Base-by-base conservation (phyloP, 2,113 vertebrate species). In the Oreochromis spilurus region DNA sequence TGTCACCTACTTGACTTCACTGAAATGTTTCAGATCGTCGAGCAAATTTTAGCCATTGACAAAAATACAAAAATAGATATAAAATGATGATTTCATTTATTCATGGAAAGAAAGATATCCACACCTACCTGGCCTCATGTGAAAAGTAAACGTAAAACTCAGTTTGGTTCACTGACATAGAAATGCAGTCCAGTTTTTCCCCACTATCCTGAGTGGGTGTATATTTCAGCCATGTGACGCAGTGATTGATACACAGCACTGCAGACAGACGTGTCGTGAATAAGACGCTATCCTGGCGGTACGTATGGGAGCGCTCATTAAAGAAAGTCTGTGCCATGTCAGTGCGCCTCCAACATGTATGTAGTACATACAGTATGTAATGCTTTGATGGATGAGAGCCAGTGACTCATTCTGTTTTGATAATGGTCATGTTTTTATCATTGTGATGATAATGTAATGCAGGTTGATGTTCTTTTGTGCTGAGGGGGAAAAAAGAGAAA, bases 401-500 rank as follows among this genome's bases (percentile, higher is more conserved):
- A n/a, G 67, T 82, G 17, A 67, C 26, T 60, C n/a, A 19, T 13
- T 67, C 16, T 50, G 78, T 54, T 53, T 78, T 75, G 53, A 84
- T 86, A 65, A 81, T 83, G 86, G 21, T 87, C 57, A 87, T 90
- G 84, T 85, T 83, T 88, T 80, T 79, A 82, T 88, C 34, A 53
- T 88, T 72, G 85, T 94, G 89, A 85, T 40, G 83, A 89, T 81
- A 48, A 93, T 94, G 87, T 90, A 94, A 94, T 84, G 85, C 94
- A 94, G 94, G 94, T 94, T 94, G 93, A 94, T 93, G 92, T 92
- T 92, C 92, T 93, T 90, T 89, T 81, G 84, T 92, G 91, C 90
- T 93, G 90, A 84, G 88, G 91, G 93, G 89, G 91, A 91, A 88
- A 92, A 92, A 87, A 91, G 84, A 85, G 81, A 89, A 83, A 89